A percentile compares a stretch with the other conserved stretches of the same genome.
These are phyloP conservation scores for Callocephalon fimbriatum DNA, from an alignment of 2,113 vertebrate genomes.

Conservation along the genomic window DNA sequence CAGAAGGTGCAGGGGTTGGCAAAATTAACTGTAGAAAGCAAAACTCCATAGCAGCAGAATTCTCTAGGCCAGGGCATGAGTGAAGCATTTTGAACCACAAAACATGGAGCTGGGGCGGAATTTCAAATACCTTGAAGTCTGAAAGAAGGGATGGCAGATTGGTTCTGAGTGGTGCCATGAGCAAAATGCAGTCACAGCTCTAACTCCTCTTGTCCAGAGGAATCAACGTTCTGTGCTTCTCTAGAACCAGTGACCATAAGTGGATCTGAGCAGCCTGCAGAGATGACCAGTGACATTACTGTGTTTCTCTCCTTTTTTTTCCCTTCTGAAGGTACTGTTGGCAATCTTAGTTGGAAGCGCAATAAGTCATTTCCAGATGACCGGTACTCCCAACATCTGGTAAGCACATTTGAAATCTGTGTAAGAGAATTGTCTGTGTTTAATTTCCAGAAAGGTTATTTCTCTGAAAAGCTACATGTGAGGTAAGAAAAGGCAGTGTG, in stretches of 20 bases:
- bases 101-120: not conserved
- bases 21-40: not conserved
- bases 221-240: not conserved
- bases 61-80: not conserved
- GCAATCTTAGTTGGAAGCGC: not conserved
- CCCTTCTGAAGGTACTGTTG: not conserved
- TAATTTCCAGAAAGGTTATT: not conserved
- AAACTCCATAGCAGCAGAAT: not conserved
- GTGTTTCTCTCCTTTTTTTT: not conserved
- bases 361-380: not conserved
- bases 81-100: not conserved
- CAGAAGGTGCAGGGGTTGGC: not conserved
- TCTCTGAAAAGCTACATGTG: not conserved
- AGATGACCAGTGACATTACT: not conserved
- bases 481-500: not conserved
- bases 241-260: not conserved
- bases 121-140: not conserved
- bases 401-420: constrained; percentile 6
- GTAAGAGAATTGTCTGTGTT: not conserved
- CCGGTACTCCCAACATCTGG: constrained; percentile 16
- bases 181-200: not conserved
- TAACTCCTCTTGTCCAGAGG: not conserved
- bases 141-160: not conserved
- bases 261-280: not conserved
- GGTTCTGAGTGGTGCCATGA: not conserved